A percentile compares a stretch with the other conserved stretches of the same genome.
Conservation (phyloP, 2,888 invertebrate genomes). For the Gonocerus acuteangulatus region DNA sequence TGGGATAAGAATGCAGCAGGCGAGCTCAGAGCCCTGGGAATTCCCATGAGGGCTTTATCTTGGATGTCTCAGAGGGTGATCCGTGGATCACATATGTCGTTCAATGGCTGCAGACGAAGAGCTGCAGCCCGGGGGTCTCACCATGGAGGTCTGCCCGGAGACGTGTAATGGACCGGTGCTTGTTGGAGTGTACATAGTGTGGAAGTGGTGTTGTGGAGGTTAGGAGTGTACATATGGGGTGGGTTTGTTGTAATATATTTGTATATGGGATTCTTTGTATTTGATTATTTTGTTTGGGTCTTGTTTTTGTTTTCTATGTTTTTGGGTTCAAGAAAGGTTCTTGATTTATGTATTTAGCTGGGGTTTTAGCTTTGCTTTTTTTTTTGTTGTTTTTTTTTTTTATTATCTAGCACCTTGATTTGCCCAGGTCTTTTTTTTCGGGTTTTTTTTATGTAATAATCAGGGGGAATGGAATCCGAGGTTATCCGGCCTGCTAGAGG, state of each 20-base stretch:
- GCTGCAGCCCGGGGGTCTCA: background rate
- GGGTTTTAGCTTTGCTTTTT: background rate
- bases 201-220: too few species aligned
- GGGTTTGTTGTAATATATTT: too few species aligned
- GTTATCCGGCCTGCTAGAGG: conserved; percentile 38
- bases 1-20: background rate
- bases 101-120: background rate
- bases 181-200: too few species aligned
- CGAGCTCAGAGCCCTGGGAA: background rate
- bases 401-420: background rate
- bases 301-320: background rate
- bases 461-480: background rate
- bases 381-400: background rate
- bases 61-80: background rate
- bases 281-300: background rate
- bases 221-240: too few species aligned
- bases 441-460: background rate
- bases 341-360: background rate
- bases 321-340: too few species aligned
- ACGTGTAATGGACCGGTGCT: too few species aligned
- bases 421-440: background rate
- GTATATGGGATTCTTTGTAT: too few species aligned
- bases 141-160: background rate
- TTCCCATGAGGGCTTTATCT: background rate
- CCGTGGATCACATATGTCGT: background rate